Conservation (phyloP, 1,140 invertebrate species). For the Ridgeia piscesae region DNA sequence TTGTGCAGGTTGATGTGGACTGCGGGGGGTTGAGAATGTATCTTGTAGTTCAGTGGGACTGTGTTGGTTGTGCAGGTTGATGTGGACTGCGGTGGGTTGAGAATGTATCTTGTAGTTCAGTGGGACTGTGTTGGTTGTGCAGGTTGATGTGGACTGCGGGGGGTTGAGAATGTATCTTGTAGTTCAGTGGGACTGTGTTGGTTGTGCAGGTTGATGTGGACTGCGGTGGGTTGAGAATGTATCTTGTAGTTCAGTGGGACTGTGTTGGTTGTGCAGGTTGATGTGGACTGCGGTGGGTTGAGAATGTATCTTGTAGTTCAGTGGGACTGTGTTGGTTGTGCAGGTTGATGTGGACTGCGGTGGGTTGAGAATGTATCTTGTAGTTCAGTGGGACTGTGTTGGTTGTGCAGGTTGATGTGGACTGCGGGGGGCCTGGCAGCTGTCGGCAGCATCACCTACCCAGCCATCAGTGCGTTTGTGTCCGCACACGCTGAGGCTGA, state of each 20-base stretch:
- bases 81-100: slow-evolving; percentile 92
- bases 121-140: slow-evolving; percentile 33
- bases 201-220: slow-evolving; percentile 94
- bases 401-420: slow-evolving; percentile 92
- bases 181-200: slow-evolving; percentile 13
- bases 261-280: background rate
- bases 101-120: background rate
- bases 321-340: background rate
- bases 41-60: background rate
- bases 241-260: background rate
- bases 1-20: slow-evolving; percentile 95
- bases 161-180: slow-evolving; percentile 55
- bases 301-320: too few relatives aligned
- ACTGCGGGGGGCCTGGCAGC: slow-evolving; percentile 93
- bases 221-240: slow-evolving; percentile 89
- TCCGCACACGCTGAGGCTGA: slow-evolving; percentile 95
- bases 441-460: slow-evolving; percentile 89
- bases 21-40: slow-evolving; percentile 69
- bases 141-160: slow-evolving; percentile 99
- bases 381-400: slow-evolving; percentile 13
- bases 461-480: slow-evolving; percentile 98
- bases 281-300: slow-evolving; percentile 49
- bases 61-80: slow-evolving; percentile 74
- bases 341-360: background rate
- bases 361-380: background rate